Evolutionary conservation across 2,113 vertebrate species (phyloP).

Genomic region (Vanacampus margaritifer): DNA sequence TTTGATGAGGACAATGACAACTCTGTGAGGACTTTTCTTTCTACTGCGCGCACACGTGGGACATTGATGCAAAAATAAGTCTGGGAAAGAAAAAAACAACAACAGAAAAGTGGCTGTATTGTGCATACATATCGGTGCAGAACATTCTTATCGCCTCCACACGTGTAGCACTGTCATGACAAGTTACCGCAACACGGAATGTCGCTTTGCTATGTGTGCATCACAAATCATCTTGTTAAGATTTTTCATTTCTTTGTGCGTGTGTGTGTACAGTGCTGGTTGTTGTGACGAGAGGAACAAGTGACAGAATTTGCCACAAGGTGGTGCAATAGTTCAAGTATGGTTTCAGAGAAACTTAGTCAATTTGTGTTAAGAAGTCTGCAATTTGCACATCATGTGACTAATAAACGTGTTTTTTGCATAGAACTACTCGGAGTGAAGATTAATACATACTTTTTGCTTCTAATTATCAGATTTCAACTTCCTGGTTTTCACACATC

Average conservation of each 20-base stretch:
- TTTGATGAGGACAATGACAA: slow-evolving; percentile 42
- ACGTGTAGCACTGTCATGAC: slow-evolving; percentile 32
- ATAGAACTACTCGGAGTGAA: neutral
- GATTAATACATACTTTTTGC: neutral
- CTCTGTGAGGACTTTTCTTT: slow-evolving; percentile 23
- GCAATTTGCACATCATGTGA: slow-evolving; percentile 28
- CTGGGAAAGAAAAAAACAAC: neutral
- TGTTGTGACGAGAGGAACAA: neutral
- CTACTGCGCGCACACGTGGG: slow-evolving; percentile 15
- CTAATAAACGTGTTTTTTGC: slow-evolving; percentile 30
- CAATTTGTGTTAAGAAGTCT: slow-evolving; percentile 17
- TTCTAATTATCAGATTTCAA: neutral
- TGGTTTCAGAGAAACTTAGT: neutral
- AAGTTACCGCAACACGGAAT: slow-evolving; percentile 20
- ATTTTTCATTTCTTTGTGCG: slow-evolving; percentile 17
- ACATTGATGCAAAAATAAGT: neutral
- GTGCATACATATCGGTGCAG: slow-evolving; percentile 7
- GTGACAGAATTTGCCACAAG: slow-evolving; percentile 11
- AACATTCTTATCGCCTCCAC: slow-evolving; percentile 11
- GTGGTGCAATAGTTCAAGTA: slow-evolving; percentile 1
- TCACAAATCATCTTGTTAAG: slow-evolving; percentile 24
- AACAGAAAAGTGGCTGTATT: slow-evolving; percentile 23
- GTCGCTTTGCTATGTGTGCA: slow-evolving; percentile 22
- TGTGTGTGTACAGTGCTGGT: neutral
- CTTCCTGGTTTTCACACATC: no score